These are phyloP conservation scores for Wasmannia auropunctata DNA, from an alignment of 1,140 invertebrate species.

Conservation along the genomic window DNA sequence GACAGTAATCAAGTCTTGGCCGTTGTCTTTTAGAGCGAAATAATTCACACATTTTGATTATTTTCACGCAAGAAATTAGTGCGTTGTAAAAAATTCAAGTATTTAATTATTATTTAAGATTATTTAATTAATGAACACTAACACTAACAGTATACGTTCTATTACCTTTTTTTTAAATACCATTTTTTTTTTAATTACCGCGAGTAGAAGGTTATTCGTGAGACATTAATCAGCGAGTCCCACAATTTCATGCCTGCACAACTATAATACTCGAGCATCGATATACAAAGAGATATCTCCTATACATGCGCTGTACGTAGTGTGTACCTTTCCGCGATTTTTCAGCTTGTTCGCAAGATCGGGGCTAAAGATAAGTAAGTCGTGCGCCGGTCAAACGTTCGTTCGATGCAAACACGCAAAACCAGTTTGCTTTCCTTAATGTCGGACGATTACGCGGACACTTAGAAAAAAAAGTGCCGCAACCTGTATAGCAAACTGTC, in stretches of 20 bases:
- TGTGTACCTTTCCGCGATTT: conserved; percentile 42
- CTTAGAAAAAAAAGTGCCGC: conserved; percentile 27
- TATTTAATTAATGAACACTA: not conserved
- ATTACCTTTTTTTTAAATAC: no score
- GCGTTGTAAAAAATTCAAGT: not conserved
- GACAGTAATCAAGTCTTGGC: not conserved
- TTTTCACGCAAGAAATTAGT: not conserved
- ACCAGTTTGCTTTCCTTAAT: conserved; percentile 61
- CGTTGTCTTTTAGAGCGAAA: not conserved
- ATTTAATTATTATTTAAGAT: not conserved
- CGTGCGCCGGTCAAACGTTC: conserved; percentile 49
- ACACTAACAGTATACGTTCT: no score
- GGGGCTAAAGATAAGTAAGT: conserved; percentile 50
- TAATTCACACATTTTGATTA: not conserved
- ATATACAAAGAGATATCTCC: conserved; percentile 7
- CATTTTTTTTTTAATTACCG: no score
- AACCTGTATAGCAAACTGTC: conserved; percentile 14
- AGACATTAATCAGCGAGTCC: not conserved
- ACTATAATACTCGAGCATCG: not conserved
- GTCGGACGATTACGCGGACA: conserved; percentile 39
- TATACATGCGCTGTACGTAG: not conserved
- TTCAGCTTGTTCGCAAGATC: conserved; percentile 40
- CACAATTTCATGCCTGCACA: not conserved
- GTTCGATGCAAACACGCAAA: conserved; percentile 47
- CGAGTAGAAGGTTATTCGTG: no score